These are phyloP conservation scores for Bellardia pandia DNA, from an alignment of 2,888 invertebrate genomes.

Conservation along the genomic window DNA sequence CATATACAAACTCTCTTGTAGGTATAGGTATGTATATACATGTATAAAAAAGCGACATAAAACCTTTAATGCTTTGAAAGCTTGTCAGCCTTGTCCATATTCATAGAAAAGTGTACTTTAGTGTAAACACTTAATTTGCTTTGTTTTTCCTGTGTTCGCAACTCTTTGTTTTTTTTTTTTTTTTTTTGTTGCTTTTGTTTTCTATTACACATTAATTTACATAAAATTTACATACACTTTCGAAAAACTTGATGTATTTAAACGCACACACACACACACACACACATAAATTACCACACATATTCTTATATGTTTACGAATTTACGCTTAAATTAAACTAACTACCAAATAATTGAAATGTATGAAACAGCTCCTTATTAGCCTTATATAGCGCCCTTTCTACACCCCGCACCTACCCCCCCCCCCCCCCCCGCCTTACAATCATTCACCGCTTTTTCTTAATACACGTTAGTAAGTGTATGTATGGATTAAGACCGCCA, in stretches of 20 bases:
- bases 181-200: conserved; percentile 9
- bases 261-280: neutral
- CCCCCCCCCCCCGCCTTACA: neutral
- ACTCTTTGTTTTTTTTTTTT: conserved; percentile 40
- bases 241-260: conserved; percentile 6
- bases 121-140: conserved; percentile 62
- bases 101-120: conserved; percentile 54
- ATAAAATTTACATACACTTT: conserved; percentile 57
- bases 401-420: neutral
- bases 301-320: neutral
- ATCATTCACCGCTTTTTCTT: neutral
- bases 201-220: conserved; percentile 33
- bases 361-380: conserved; percentile 29
- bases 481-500: conserved; percentile 13
- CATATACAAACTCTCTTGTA: neutral
- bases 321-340: conserved; percentile 39
- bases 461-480: neutral
- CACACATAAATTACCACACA: neutral
- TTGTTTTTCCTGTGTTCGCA: conserved; percentile 46
- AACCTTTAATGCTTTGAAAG: conserved; percentile 34
- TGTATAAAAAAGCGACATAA: neutral
- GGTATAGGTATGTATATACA: too few species aligned
- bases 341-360: conserved; percentile 50
- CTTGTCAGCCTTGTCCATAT: conserved; percentile 58
- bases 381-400: neutral